A percentile compares a stretch with the other conserved stretches of the same genome.
phyloP scores from a whole-genome alignment of 2,113 vertebrate species.

The Ibidorhyncha struthersii region DNA sequence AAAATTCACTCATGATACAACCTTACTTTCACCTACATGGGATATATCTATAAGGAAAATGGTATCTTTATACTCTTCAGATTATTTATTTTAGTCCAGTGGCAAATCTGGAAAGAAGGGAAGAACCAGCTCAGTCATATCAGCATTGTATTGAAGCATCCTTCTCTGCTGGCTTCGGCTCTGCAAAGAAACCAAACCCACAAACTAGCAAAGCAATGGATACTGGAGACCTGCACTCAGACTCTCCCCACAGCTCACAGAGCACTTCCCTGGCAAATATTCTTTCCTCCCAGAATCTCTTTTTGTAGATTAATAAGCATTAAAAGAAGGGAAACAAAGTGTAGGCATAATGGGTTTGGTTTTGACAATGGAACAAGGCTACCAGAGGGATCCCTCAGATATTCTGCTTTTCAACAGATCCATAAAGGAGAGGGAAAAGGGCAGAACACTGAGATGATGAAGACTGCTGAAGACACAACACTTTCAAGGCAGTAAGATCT shows the following conservation, averaged over 20 bases:
- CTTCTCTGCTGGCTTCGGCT: neutral
- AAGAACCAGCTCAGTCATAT: neutral
- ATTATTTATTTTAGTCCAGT: neutral
- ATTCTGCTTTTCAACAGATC: neutral
- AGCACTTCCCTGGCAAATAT: fast-evolving
- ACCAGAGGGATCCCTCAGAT: neutral
- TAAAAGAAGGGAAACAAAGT: neutral
- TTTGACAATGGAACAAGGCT: neutral
- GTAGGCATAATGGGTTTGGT: neutral
- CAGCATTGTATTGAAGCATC: neutral
- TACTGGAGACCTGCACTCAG: neutral
- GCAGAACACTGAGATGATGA: neutral
- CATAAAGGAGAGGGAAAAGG: neutral
- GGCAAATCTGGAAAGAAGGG: neutral
- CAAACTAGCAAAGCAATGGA: neutral
- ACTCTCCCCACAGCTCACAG: neutral
- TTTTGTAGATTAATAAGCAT: neutral
- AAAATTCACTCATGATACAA: neutral
- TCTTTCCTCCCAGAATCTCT: neutral
- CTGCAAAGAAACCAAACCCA: neutral
- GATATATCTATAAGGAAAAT: neutral
- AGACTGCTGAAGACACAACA: neutral
- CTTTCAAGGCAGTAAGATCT: neutral
- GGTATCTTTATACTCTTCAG: neutral
- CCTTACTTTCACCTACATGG: neutral